These are phyloP conservation scores for Rhyacophila evoluta DNA, from an alignment of 2,888 invertebrate genomes.

Conservation along the genomic window DNA sequence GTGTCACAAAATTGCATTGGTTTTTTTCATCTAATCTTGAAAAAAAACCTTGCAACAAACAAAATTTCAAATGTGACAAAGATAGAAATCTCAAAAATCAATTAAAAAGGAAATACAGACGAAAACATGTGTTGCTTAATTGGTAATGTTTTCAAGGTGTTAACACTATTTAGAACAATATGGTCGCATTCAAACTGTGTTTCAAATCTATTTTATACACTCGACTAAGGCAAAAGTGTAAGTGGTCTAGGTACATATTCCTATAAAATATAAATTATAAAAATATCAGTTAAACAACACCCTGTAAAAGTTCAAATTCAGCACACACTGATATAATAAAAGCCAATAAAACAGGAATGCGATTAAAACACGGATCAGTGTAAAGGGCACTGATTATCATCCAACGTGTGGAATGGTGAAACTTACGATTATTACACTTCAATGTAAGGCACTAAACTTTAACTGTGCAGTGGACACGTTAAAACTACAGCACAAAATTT, in stretches of 20 bases:
- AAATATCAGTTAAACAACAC: constrained; percentile 3
- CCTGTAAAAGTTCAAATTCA: constrained; percentile 16
- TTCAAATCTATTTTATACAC: neutral
- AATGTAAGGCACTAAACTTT: constrained; percentile 16
- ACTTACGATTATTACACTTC: neutral
- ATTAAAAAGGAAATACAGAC: too few species aligned
- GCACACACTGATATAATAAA: constrained; percentile 8
- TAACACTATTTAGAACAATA: neutral
- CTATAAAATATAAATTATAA: neutral
- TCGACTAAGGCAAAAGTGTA: neutral
- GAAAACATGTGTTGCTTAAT: too few species aligned
- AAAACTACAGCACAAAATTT: neutral
- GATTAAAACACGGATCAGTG: constrained; percentile 1
- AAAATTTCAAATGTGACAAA: neutral
- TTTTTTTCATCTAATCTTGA: neutral
- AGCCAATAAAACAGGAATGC: constrained; percentile 16
- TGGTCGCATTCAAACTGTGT: neutral
- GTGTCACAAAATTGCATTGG: neutral
- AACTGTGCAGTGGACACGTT: neutral
- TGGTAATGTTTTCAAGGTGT: neutral
- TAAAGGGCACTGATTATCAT: neutral
- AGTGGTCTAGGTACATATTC: neutral
- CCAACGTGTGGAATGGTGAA: neutral
- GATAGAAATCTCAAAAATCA: neutral
- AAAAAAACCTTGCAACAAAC: neutral